Percentiles rank a stretch among this genome's conserved stretches.
phyloP scores from a whole-genome alignment of 2,888 invertebrate genomes.

The Prosapia bicincta region DNA sequence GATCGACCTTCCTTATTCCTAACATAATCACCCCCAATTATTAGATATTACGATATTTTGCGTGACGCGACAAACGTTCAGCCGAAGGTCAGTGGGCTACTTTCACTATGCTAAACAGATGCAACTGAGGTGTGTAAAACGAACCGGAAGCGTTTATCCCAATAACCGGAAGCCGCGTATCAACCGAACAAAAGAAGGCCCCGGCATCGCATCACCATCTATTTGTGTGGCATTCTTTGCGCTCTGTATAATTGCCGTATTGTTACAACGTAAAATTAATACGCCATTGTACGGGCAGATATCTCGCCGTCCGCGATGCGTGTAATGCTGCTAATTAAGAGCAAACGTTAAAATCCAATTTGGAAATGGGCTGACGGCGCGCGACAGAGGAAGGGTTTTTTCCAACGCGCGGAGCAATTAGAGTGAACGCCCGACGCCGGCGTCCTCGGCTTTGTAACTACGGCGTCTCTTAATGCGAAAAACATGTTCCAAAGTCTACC shows the following conservation, averaged over 20 bases:
- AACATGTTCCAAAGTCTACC: constrained; percentile 28
- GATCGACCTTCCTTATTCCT: no score
- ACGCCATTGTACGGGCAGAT: background rate
- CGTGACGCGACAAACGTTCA: no score
- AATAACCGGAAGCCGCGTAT: background rate
- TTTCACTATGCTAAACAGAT: background rate
- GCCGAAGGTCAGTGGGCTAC: background rate
- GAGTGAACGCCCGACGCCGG: background rate
- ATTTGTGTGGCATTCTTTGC: background rate
- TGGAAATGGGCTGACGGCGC: background rate
- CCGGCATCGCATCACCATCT: background rate
- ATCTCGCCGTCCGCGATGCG: background rate
- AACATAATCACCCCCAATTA: no score
- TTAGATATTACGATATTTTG: no score
- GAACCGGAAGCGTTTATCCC: background rate
- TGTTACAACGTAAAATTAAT: background rate
- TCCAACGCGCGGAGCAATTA: background rate
- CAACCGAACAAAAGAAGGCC: background rate
- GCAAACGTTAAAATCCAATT: background rate
- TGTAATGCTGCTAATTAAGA: background rate
- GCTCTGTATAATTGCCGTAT: background rate
- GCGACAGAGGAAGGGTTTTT: background rate
- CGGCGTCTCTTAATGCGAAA: constrained; percentile 31
- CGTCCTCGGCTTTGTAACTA: background rate
- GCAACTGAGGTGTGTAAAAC: background rate